Evolutionary conservation across 2,888 invertebrate genomes (phyloP), one percentile per base, ranked within the genome.

Genomic region (Parnassius apollo): DNA sequence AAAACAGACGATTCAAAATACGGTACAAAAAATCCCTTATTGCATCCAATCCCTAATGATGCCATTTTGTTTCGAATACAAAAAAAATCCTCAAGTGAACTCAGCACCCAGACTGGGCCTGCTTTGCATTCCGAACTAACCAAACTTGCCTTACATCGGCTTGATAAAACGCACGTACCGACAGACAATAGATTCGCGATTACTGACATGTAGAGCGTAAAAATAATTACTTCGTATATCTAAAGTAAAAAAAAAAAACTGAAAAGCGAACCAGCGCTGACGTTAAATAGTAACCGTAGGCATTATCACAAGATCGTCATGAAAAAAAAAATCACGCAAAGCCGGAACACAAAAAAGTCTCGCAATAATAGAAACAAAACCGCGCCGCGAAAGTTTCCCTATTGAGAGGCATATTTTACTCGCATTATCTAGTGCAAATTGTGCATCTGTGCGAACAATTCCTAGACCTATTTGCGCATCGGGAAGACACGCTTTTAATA

Each of bases 401-500:
- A 73, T 71, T 74, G 72, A 71, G 72, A 71, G 69, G 74, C 76
- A 73, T 70, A 76, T 79, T 75, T 73, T 78, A 75, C 64, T 64
- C 77, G 79, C 78, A 78, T 78, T 77, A 78, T 79, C 78, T 78
- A 79, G 76, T 75, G 70, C 76, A 75, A 73, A 70, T 70, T 67
- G 68, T 69, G 73, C 70, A 68, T 71, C 68, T 71, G 70, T 71
- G 70, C 69, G 69, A 67, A 72, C 70, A 73, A 71, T 73, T 74
- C 70, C 72, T 75, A 71, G 71, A 69, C 64, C 74, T 72, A 74
- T 75, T 69, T 68, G 68, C 74, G 73, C 74, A 72, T 71, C 71
- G 75, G 77, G 79, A 89, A 89, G 89, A 88, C 83, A 86, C 74
- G 83, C 80, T 88, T 90, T 90, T 90, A 90, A 90, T 90, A 90